A percentile compares a stretch with the other conserved stretches of the same genome.
phyloP scores from a whole-genome alignment of 2,888 invertebrate genomes.

The Helobdella robusta region DNA sequence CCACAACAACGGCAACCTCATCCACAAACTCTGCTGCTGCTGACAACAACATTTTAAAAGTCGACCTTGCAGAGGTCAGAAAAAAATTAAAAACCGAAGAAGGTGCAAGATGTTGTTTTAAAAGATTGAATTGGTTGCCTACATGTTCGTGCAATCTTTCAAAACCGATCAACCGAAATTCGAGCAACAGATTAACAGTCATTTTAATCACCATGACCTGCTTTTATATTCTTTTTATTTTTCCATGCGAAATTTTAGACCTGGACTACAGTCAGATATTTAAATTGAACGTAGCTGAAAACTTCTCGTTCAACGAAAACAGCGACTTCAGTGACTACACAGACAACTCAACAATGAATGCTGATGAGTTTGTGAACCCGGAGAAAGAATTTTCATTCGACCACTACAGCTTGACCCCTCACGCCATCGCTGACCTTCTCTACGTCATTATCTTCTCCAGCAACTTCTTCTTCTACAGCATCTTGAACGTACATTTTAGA shows the following conservation, averaged over 20 bases:
- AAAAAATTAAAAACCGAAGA: background rate
- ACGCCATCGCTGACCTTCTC: conserved; percentile 28
- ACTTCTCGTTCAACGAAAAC: too few relatives aligned
- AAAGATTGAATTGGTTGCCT: background rate
- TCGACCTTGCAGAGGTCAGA: background rate
- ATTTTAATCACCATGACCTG: conserved; percentile 44
- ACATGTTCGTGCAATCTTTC: too few relatives aligned
- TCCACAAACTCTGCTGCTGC: background rate
- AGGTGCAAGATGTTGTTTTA: too few relatives aligned
- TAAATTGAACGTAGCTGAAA: too few relatives aligned
- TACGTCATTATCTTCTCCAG: conserved; percentile 35
- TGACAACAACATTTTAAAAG: background rate
- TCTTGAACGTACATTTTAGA: conserved; percentile 31
- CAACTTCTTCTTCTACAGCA: conserved; percentile 37
- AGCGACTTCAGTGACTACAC: too few relatives aligned
- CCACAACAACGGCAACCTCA: background rate
- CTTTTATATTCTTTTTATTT: conserved; percentile 43
- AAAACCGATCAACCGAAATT: background rate
- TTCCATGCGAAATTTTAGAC: conserved; percentile 44
- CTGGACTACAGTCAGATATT: too few relatives aligned
- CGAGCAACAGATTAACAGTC: conserved; percentile 38
- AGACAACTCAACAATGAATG: background rate
- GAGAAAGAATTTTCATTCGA: background rate
- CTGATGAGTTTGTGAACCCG: background rate
- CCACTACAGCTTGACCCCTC: conserved; percentile 21